These are phyloP conservation scores for Proteles cristata DNA, from an alignment of 2,113 vertebrate genomes.

Conservation along the genomic window DNA sequence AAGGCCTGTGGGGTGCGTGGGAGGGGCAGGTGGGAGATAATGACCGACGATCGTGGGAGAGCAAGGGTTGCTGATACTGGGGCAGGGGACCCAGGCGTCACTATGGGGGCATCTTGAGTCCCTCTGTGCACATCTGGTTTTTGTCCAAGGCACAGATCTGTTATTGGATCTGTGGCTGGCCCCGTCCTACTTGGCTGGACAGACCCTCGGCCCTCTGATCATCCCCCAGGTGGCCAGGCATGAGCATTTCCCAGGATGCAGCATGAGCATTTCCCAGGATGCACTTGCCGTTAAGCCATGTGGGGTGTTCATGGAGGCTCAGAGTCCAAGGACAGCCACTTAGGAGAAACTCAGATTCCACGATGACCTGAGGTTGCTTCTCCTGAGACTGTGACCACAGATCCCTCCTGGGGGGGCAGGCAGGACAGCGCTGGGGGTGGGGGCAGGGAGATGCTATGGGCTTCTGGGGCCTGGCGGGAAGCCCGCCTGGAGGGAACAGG, in stretches of 20 bases:
- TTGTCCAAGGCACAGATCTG: neutral
- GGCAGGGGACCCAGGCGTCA: neutral
- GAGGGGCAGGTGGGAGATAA: neutral
- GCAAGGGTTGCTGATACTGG: too few species aligned
- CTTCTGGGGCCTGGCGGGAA: neutral
- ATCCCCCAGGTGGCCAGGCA: neutral
- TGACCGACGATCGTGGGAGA: neutral
- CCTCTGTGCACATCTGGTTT: neutral
- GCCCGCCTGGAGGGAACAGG: neutral
- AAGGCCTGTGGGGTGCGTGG: neutral
- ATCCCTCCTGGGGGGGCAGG: neutral
- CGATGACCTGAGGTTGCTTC: neutral
- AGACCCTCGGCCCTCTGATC: neutral
- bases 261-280: neutral
- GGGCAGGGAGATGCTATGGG: too few species aligned
- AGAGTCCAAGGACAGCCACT: neutral
- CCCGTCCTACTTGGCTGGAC: too few species aligned
- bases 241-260: neutral
- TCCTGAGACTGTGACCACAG: neutral
- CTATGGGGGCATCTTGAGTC: fast-evolving
- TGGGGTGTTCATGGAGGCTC: neutral
- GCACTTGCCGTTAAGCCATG: neutral
- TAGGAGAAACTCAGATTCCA: neutral
- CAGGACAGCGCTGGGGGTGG: neutral
- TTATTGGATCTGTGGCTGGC: neutral